Evolutionary conservation across 1,140 invertebrate genomes (phyloP), one percentile per base, ranked within the genome.

Genomic region (Ceratosolen fusciceps): DNA sequence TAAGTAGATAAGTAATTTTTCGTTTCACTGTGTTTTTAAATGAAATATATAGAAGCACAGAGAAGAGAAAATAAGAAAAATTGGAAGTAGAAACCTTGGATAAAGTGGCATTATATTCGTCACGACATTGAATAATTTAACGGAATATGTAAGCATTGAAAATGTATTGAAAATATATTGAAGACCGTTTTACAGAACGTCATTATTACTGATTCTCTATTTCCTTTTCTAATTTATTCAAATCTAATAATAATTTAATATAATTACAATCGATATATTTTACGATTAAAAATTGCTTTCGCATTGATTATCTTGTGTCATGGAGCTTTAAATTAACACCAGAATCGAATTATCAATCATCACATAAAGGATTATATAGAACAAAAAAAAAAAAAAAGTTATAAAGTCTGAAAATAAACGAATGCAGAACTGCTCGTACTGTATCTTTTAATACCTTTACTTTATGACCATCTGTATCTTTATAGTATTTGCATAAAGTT

Each of bases 101-200:
- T 31, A 68, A 67, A 68, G 60, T 47, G 29, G 31, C 62, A 54
- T 76, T 76, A 75, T 21, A 39, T 49, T 21, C 52, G 21, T 52
- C 21, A n/a, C 37, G 43, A 29, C 67, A 76, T 68, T 76, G 49
- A 49, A 76, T 54, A 76, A 76, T 76, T 76, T 39, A 76, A 31
- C 47, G 21, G 21, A 47, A 58, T 60, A 58, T 2, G 10, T 39
- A 12, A 37, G 29, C 29, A 74, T 43, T 43, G 43, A 65, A 39
- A 52, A 19, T 37, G 24, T 31, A 31, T 60, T 60, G 19, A 31
- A 60, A 60, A n/a, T n/a, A n/a, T n/a, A n/a, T n/a, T n/a, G n/a
- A n/a, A n/a, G n/a, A n/a, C n/a, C n/a, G n/a, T 21, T 43, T 34
- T 67, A 67, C 67, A 54, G 24, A 29, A 49, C 29, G 43, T 62